Percentiles rank a stretch among this genome's conserved stretches.
Conservation (phyloP, 2,113 vertebrate genomes). For the Semicossyphus pulcher region DNA sequence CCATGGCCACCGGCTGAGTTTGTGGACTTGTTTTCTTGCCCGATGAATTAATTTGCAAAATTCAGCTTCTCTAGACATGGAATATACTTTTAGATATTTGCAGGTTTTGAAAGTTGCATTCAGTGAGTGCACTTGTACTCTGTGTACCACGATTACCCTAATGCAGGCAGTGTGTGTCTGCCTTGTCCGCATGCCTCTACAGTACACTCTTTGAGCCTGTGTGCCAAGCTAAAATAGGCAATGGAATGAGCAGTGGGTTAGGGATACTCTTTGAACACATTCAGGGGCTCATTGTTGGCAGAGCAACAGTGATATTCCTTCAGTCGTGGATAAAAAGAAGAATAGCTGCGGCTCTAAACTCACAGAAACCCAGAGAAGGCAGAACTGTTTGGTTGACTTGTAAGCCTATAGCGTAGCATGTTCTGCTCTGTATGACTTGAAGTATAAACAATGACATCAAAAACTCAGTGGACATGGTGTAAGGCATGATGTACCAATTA, state of each 20-base stretch:
- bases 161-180: slow-evolving; percentile 33
- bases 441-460: slow-evolving; percentile 69
- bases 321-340: slow-evolving; percentile 55
- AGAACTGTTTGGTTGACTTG: slow-evolving; percentile 22
- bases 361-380: slow-evolving; percentile 29
- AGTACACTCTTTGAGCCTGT: slow-evolving; percentile 37
- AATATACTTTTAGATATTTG: slow-evolving; percentile 49
- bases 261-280: slow-evolving; percentile 48
- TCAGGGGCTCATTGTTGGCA: slow-evolving; percentile 59
- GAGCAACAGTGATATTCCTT: slow-evolving; percentile 62
- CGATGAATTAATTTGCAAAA: slow-evolving; percentile 62
- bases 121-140: slow-evolving; percentile 1
- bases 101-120: slow-evolving; percentile 13
- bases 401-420: slow-evolving; percentile 53
- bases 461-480: slow-evolving; percentile 36
- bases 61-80: slow-evolving; percentile 37
- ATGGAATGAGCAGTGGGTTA: slow-evolving; percentile 40
- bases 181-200: slow-evolving; percentile 23
- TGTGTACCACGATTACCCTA: slow-evolving; percentile 7
- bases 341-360: slow-evolving; percentile 35
- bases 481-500: slow-evolving; percentile 40
- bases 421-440: slow-evolving; percentile 47
- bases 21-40: slow-evolving; percentile 63
- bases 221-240: slow-evolving; percentile 45
- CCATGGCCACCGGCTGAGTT: slow-evolving; percentile 64